Conservation (phyloP, 2,888 invertebrate genomes). For the Uloborus plumipes region DNA sequence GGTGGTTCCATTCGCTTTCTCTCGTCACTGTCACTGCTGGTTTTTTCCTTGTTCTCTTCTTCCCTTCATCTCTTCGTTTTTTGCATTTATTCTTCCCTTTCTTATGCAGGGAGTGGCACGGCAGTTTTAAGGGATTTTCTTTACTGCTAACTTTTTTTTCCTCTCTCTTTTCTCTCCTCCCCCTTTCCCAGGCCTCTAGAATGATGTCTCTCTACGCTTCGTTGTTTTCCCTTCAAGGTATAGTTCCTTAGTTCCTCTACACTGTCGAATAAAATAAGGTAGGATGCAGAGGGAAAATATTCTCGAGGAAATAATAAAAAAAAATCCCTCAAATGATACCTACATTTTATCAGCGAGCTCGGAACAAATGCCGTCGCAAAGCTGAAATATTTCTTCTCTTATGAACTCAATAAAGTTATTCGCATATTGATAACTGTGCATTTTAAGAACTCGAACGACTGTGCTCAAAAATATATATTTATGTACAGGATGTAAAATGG, state of each 20-base stretch:
- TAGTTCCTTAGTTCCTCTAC: slow-evolving; percentile 1
- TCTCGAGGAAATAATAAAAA: too few relatives aligned
- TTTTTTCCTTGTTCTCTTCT: slow-evolving; percentile 3
- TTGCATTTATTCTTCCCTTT: slow-evolving; percentile 6
- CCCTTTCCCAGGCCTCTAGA: neutral
- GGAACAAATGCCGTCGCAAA: too few relatives aligned
- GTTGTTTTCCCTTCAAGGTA: slow-evolving; percentile 1
- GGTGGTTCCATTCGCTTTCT: slow-evolving; percentile 63
- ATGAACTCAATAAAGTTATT: too few relatives aligned
- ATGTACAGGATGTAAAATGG: too few relatives aligned
- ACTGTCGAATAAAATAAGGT: neutral
- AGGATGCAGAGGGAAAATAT: neutral
- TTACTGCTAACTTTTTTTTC: neutral
- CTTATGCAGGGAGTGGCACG: neutral
- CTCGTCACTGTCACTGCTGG: slow-evolving; percentile 61
- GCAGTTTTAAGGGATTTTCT: slow-evolving; percentile 1
- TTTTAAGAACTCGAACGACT: too few relatives aligned
- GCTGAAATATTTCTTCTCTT: too few relatives aligned
- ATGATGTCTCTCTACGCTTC: slow-evolving; percentile 1
- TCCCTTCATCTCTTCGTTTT: slow-evolving; percentile 15
- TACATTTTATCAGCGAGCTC: too few relatives aligned
- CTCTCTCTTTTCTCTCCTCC: neutral
- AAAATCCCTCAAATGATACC: too few relatives aligned
- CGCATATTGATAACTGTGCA: too few relatives aligned
- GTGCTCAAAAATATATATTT: too few relatives aligned